Conservation (phyloP, 2,797 vertebrate genomes). For the Rousettus madagascariensis region DNA sequence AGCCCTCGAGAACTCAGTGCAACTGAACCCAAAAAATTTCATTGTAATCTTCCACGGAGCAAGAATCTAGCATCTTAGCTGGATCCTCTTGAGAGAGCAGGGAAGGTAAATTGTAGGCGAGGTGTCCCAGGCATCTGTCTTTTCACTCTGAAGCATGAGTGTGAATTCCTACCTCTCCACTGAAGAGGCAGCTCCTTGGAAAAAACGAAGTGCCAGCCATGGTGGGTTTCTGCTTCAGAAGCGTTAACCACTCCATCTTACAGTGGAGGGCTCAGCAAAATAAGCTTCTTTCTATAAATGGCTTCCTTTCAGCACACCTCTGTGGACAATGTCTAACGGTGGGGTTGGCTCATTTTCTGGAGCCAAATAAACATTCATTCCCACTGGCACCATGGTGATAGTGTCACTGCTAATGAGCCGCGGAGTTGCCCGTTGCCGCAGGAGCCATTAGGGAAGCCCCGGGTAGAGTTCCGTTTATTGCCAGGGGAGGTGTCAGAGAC, state of each 20-base stretch:
- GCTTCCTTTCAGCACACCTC: not conserved
- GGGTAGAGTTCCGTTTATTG: not conserved
- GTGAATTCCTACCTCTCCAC: not conserved
- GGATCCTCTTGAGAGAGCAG: not conserved
- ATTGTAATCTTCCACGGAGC: not conserved
- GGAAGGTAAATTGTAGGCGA: not conserved
- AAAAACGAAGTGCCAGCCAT: not conserved
- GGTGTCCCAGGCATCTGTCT: not conserved
- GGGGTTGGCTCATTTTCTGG: conserved; percentile 49
- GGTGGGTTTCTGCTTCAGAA: not conserved
- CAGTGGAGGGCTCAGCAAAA: not conserved
- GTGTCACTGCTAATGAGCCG: not conserved
- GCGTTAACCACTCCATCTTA: not conserved
- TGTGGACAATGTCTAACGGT: not conserved
- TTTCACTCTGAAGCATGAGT: not conserved
- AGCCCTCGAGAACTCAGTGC: not conserved
- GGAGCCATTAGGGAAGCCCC: conserved; percentile 35
- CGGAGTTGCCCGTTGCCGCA: not conserved
- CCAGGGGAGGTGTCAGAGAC: conserved; percentile 43
- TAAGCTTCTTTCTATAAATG: conserved; percentile 8
- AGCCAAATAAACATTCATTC: conserved; percentile 49
- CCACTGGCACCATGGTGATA: not conserved
- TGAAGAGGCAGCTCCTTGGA: not conserved
- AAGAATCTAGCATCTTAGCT: not conserved
- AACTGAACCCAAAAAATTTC: not conserved